Evolutionary conservation across 2,113 vertebrate species (phyloP).

Genomic region (Eublepharis macularius): DNA sequence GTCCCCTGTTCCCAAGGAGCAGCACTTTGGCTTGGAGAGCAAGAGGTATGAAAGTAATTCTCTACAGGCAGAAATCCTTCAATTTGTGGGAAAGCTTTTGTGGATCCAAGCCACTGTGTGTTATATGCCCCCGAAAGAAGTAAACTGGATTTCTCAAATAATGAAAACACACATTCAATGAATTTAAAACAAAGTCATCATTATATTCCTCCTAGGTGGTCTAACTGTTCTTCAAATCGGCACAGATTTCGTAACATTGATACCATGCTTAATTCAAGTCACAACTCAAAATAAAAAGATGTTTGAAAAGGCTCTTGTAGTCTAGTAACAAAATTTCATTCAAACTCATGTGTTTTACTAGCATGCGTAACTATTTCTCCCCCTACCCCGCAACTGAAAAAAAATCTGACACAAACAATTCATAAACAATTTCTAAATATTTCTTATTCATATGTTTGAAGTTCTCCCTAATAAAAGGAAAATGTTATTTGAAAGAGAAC

Average conservation of each 20-base stretch:
- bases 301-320: neutral
- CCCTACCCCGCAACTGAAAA: neutral
- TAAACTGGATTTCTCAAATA: neutral
- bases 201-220: neutral
- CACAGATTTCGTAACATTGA: neutral
- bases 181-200: neutral
- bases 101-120: too few species aligned
- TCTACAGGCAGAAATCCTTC: too few species aligned
- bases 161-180: neutral
- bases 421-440: neutral
- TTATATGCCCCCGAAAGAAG: too few species aligned
- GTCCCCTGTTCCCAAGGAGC: too few species aligned
- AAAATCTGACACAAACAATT: neutral
- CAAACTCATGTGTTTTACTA: neutral
- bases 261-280: neutral
- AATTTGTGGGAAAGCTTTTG: too few species aligned
- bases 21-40: too few species aligned
- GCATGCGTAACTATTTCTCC: neutral
- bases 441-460: neutral
- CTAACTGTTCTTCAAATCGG: too few species aligned
- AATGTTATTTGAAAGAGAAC: neutral
- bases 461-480: neutral
- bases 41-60: too few species aligned
- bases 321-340: neutral
- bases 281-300: neutral